These are phyloP conservation scores for Tragelaphus strepsiceros DNA, from an alignment of 2,113 vertebrate genomes.

Conservation along the genomic window DNA sequence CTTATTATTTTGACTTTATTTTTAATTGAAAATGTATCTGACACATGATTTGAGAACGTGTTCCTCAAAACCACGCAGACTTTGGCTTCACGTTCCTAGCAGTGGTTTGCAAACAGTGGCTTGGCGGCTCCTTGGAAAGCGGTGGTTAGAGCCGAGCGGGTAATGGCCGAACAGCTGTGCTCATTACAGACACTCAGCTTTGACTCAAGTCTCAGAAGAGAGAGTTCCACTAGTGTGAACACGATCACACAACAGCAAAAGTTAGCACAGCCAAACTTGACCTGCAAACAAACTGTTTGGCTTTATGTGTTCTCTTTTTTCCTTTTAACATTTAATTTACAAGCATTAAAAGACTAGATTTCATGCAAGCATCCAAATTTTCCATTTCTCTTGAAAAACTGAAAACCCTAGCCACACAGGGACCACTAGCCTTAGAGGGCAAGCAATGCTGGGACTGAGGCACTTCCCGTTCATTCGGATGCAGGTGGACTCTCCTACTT, in stretches of 20 bases:
- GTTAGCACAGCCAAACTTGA: background rate
- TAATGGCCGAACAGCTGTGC: background rate
- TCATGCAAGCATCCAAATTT: background rate
- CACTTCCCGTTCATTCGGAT: background rate
- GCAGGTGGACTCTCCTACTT: background rate
- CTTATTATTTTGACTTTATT: background rate
- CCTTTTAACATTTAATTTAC: background rate
- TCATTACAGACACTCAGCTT: background rate
- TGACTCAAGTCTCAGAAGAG: background rate
- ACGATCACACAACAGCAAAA: background rate
- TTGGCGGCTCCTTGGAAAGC: background rate
- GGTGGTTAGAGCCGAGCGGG: background rate
- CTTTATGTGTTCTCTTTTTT: background rate
- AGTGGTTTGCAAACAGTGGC: background rate
- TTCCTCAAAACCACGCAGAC: background rate
- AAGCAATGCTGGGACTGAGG: background rate
- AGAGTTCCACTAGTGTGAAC: background rate
- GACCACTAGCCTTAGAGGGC: background rate
- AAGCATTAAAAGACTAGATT: background rate
- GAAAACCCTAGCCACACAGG: background rate
- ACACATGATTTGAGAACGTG: background rate
- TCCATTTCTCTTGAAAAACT: background rate
- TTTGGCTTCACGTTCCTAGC: background rate
- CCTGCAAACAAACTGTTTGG: background rate
- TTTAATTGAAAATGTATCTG: background rate